A percentile compares a stretch with the other conserved stretches of the same genome.
Conservation (phyloP, 2,888 invertebrate species). For the Drosophila macrospina region DNA sequence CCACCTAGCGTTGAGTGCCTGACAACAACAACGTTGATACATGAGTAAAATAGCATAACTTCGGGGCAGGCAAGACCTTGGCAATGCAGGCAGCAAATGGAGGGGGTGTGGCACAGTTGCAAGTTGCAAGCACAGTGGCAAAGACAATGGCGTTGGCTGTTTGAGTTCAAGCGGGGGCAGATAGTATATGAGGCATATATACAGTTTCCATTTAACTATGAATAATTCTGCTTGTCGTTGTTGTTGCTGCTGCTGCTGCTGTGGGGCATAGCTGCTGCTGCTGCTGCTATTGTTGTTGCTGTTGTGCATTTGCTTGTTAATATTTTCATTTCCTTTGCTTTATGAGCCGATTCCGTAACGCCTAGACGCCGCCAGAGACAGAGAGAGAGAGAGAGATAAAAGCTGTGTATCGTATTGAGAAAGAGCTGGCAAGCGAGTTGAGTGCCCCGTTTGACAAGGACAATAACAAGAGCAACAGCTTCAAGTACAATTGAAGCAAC, state of each 20-base stretch:
- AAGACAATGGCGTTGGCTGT: slow-evolving; percentile 47
- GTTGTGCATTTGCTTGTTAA: slow-evolving; percentile 82
- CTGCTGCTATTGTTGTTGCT: slow-evolving; percentile 21
- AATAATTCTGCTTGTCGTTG: slow-evolving; percentile 65
- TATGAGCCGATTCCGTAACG: slow-evolving; percentile 76
- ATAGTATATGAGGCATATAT: slow-evolving; percentile 62
- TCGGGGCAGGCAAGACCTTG: slow-evolving; percentile 34
- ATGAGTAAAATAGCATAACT: slow-evolving; percentile 35
- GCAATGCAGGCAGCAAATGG: slow-evolving; percentile 39
- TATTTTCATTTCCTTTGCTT: slow-evolving; percentile 83
- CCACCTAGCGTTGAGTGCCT: slow-evolving; percentile 44
- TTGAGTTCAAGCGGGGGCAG: slow-evolving; percentile 40
- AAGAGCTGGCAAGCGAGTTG: slow-evolving; percentile 52
- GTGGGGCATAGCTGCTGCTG: slow-evolving; percentile 25
- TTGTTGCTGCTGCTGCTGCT: slow-evolving; percentile 23
- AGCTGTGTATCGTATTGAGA: neutral
- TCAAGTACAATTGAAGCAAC: slow-evolving; percentile 55
- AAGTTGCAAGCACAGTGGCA: slow-evolving; percentile 32
- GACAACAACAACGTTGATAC: slow-evolving; percentile 22
- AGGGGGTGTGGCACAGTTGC: neutral
- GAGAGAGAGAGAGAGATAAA: slow-evolving; percentile 1
- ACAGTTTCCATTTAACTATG: slow-evolving; percentile 76
- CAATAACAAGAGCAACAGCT: slow-evolving; percentile 75
- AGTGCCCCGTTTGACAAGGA: slow-evolving; percentile 71
- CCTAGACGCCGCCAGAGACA: slow-evolving; percentile 52